These are phyloP conservation scores for Strigamia crassipes DNA, from an alignment of 2,888 invertebrate genomes.

Conservation along the genomic window DNA sequence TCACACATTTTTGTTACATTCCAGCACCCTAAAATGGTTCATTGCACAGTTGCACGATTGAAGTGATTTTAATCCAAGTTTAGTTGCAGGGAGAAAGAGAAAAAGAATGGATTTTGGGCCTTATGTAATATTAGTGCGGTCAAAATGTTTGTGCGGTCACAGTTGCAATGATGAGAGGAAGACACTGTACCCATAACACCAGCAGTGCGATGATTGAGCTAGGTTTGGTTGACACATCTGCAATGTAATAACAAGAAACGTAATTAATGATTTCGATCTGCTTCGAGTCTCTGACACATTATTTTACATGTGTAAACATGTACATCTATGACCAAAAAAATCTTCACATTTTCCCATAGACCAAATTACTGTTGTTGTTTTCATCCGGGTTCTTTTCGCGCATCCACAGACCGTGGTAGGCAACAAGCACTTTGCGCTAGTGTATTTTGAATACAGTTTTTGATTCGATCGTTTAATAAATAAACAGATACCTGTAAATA, in stretches of 20 bases:
- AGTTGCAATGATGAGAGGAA: slow-evolving; percentile 6
- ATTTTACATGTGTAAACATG: slow-evolving; percentile 21
- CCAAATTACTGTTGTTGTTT: no score
- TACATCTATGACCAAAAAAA: no score
- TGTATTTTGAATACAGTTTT: no score
- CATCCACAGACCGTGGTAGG: no score
- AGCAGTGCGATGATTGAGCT: slow-evolving; percentile 4
- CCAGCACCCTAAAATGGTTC: neutral
- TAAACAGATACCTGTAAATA: no score
- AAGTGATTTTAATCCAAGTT: neutral
- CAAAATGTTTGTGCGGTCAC: slow-evolving; percentile 17
- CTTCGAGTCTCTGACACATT: neutral
- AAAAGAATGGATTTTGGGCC: neutral
- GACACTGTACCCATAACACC: slow-evolving; percentile 2
- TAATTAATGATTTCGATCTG: neutral
- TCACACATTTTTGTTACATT: slow-evolving; percentile 4
- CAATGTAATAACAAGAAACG: neutral
- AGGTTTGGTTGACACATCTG: slow-evolving; percentile 10
- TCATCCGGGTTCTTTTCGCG: no score
- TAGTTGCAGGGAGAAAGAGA: neutral
- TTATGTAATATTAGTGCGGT: neutral
- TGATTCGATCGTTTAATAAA: no score
- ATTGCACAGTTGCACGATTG: slow-evolving; percentile 7
- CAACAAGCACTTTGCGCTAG: no score
- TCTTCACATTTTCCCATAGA: no score